phyloP scores from a whole-genome alignment of 2,888 invertebrate species.

The Strigamia transsilvanica region DNA sequence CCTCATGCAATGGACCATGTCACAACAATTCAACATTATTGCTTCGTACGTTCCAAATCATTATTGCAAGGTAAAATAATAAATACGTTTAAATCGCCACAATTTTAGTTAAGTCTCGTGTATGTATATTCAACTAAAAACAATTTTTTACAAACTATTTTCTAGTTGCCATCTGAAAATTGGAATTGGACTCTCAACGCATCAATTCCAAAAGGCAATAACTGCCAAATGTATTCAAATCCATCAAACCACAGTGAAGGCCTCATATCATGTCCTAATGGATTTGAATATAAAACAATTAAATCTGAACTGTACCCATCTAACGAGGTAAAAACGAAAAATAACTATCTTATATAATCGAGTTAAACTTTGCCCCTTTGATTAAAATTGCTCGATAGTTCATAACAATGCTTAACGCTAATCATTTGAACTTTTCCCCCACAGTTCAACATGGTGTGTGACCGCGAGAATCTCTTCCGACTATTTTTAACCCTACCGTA shows the following conservation, averaged over 20 bases:
- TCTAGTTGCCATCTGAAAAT: neutral
- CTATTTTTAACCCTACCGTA: neutral
- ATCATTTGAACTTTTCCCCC: too few relatives aligned
- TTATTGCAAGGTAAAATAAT: conserved; percentile 43
- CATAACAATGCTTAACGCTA: too few relatives aligned
- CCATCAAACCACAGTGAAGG: conserved; percentile 38
- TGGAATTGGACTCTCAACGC: neutral
- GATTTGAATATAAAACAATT: conserved; percentile 7
- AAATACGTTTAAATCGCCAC: too few relatives aligned
- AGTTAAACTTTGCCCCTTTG: too few relatives aligned
- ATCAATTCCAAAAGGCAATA: conserved; percentile 3
- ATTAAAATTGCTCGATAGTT: too few relatives aligned
- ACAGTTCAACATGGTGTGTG: conserved; percentile 32
- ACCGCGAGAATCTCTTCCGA: neutral
- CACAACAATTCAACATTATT: conserved; percentile 16
- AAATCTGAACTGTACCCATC: conserved; percentile 10
- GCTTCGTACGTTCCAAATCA: conserved; percentile 12
- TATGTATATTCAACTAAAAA: too few relatives aligned
- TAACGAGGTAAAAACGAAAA: conserved; percentile 23
- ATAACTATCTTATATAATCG: neutral
- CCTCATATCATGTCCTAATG: neutral
- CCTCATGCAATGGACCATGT: neutral
- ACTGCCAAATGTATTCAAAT: conserved; percentile 20
- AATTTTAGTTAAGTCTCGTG: too few relatives aligned
- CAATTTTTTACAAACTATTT: neutral